These are phyloP conservation scores for Alethe castanea DNA, from an alignment of 2,113 vertebrate species.

Conservation along the genomic window DNA sequence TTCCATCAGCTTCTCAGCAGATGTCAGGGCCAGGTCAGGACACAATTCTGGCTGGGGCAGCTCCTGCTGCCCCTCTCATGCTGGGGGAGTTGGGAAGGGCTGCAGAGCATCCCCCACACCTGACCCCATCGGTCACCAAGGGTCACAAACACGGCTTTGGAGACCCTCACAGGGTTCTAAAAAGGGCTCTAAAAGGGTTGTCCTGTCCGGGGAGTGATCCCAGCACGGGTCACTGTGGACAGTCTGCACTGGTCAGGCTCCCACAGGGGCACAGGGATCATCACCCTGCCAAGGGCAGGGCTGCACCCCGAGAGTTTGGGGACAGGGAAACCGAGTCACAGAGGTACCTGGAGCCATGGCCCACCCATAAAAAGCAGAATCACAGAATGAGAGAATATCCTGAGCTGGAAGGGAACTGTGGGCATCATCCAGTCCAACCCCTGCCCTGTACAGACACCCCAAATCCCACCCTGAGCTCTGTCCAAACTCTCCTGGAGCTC, in stretches of 20 bases:
- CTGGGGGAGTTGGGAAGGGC: background rate
- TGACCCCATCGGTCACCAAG: rapidly evolving
- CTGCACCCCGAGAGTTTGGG: background rate
- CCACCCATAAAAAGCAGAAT: background rate
- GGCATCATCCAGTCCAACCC: rapidly evolving
- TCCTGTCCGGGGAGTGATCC: rapidly evolving
- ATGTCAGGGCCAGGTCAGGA: background rate
- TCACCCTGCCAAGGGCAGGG: rapidly evolving
- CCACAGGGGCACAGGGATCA: background rate
- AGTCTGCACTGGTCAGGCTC: background rate
- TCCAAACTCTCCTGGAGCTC: background rate
- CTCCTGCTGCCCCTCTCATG: background rate
- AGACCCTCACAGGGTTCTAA: background rate
- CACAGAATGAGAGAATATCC: background rate
- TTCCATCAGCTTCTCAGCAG: background rate
- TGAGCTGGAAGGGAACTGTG: background rate
- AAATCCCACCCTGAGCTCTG: rapidly evolving
- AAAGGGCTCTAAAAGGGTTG: too few relatives aligned
- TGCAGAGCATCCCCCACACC: background rate
- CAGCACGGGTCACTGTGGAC: background rate
- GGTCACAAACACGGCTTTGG: rapidly evolving
- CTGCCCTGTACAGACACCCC: background rate
- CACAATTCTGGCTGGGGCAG: background rate
- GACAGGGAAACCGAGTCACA: background rate
- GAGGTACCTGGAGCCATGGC: background rate